Conservation (phyloP, 2,797 vertebrate species). For the Lepus oiostolus region DNA sequence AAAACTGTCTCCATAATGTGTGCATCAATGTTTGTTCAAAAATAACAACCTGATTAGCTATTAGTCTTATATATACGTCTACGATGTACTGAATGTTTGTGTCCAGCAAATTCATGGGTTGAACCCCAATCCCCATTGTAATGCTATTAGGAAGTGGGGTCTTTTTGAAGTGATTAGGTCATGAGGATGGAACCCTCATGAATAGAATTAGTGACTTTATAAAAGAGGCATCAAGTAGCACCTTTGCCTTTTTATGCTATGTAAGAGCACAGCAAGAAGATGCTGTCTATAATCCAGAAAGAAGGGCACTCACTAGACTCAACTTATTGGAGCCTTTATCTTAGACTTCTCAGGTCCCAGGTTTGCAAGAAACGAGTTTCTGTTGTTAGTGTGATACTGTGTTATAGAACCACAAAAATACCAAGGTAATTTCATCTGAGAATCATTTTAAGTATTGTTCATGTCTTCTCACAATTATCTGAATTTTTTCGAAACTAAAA, state of each 20-base stretch:
- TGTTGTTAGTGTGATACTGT: neutral
- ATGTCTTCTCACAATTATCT: neutral
- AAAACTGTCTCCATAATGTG: neutral
- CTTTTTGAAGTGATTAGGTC: no score
- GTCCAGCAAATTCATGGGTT: neutral
- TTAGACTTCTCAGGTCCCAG: neutral
- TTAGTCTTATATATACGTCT: neutral
- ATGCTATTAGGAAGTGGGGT: neutral
- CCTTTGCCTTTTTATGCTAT: neutral
- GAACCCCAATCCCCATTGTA: neutral
- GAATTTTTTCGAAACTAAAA: neutral
- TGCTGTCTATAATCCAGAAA: neutral
- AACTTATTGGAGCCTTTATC: neutral
- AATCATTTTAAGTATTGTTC: neutral
- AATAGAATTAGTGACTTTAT: no score
- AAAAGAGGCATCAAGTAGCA: neutral
- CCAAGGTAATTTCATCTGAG: neutral
- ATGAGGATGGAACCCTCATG: no score
- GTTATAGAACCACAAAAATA: neutral
- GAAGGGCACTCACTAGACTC: neutral
- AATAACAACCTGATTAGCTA: neutral
- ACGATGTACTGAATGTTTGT: neutral
- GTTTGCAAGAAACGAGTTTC: neutral
- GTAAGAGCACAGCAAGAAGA: neutral
- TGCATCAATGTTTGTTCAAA: neutral